Evolutionary conservation across 2,888 invertebrate genomes (phyloP).

Genomic region (Baccha elongata): DNA sequence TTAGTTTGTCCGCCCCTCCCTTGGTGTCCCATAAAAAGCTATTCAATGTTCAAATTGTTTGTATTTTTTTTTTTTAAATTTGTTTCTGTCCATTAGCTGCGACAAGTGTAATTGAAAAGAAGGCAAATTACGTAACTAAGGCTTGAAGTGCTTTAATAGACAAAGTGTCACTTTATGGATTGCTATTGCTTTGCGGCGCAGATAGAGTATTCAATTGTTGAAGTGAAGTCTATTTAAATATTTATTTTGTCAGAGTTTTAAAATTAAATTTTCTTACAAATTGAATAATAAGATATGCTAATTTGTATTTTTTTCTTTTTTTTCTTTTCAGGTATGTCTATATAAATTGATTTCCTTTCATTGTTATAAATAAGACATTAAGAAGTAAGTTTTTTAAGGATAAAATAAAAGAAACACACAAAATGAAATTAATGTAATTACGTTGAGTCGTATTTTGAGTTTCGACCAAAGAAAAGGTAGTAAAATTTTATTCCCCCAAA

Average conservation of each 20-base stretch:
- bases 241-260: slow-evolving; percentile 27
- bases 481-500: too few species aligned
- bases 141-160: slow-evolving; percentile 29
- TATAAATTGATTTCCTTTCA: neutral
- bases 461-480: too few species aligned
- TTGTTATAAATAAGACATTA: neutral
- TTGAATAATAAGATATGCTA: slow-evolving; percentile 32
- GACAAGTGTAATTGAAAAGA: slow-evolving; percentile 50
- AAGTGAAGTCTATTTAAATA: slow-evolving; percentile 1
- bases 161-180: slow-evolving; percentile 9
- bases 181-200: slow-evolving; percentile 18
- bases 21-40: slow-evolving; percentile 40
- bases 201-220: slow-evolving; percentile 54
- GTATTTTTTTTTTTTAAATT: neutral
- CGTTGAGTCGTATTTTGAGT: too few species aligned
- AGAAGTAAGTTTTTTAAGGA: slow-evolving; percentile 31
- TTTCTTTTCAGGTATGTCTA: slow-evolving; percentile 64
- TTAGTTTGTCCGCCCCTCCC: slow-evolving; percentile 4
- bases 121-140: slow-evolving; percentile 48
- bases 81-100: slow-evolving; percentile 61
- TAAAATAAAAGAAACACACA: too few species aligned
- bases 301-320: slow-evolving; percentile 34
- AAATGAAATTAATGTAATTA: too few species aligned
- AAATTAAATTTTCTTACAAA: neutral
- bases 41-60: slow-evolving; percentile 33